Evolutionary conservation across 64 coral and sea anemone genomes (phyloP).

Genomic region (Stylophora pistillata): DNA sequence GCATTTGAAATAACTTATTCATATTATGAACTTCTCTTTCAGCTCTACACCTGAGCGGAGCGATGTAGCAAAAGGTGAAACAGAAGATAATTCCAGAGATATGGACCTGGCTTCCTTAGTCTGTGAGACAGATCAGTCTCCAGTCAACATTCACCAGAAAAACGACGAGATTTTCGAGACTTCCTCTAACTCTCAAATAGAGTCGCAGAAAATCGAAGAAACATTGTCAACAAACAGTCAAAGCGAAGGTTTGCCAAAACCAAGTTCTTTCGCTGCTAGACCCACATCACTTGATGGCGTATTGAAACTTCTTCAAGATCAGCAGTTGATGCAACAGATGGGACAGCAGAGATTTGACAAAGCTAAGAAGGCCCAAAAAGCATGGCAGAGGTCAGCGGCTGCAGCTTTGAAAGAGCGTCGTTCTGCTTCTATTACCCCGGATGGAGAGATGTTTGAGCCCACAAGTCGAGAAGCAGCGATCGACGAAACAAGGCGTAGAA

Average conservation of each 20-base stretch:
- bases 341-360: constrained; percentile 64
- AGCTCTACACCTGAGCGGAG: not conserved
- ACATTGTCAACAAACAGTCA: not conserved
- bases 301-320: constrained; percentile 82
- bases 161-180: not conserved
- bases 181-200: not conserved
- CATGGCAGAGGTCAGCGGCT: constrained; percentile 81
- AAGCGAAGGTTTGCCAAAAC: not conserved
- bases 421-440: constrained; percentile 27
- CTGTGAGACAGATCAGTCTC: not conserved
- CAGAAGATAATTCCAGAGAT: not conserved
- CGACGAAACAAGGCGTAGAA: not conserved
- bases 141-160: not conserved
- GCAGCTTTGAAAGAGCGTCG: constrained; percentile 59
- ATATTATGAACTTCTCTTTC: too few species aligned
- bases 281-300: constrained; percentile 81
- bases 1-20: too few species aligned
- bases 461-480: not conserved
- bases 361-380: constrained; percentile 61
- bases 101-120: not conserved
- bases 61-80: not conserved
- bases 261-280: not conserved
- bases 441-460: not conserved
- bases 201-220: constrained; percentile 17
- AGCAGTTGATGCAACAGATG: constrained; percentile 69